Conservation (phyloP, 2,113 vertebrate genomes). For the Mus pahari region DNA sequence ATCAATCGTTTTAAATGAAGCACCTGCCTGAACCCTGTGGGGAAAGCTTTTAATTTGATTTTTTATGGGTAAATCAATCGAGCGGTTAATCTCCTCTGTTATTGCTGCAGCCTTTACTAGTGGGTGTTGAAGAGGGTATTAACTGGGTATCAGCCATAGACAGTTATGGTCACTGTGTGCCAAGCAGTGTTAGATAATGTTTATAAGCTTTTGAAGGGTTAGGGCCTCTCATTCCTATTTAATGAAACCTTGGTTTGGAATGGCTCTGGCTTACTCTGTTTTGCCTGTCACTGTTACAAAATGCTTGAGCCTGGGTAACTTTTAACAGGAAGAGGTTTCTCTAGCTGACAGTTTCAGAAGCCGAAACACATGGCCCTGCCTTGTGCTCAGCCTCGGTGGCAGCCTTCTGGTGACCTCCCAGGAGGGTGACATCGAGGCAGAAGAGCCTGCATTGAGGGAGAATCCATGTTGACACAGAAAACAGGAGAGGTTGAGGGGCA, state of each 20-base stretch:
- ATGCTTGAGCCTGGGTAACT: not conserved
- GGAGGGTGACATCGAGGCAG: not conserved
- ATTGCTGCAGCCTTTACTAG: not conserved
- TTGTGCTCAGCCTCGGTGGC: too few relatives aligned
- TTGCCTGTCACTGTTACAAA: not conserved
- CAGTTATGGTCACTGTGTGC: not conserved
- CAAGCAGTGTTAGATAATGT: not conserved
- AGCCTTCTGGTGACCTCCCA: not conserved
- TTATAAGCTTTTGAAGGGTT: not conserved
- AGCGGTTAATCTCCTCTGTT: not conserved
- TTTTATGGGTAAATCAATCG: not conserved
- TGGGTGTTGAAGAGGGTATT: not conserved
- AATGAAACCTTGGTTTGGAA: not conserved
- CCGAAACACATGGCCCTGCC: not conserved
- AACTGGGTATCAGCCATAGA: not conserved
- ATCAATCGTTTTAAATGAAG: slow-evolving; percentile 63
- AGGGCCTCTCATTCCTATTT: not conserved
- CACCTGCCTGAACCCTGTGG: slow-evolving; percentile 21
- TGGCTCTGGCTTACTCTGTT: not conserved
- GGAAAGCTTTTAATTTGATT: slow-evolving; percentile 56
- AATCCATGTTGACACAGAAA: not conserved
- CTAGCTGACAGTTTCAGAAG: not conserved
- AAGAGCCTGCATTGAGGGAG: not conserved
- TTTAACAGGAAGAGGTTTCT: not conserved
- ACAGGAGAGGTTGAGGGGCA: not conserved